A percentile compares a stretch with the other conserved stretches of the same genome.
Evolutionary conservation across 2,113 vertebrate genomes (phyloP).

Genomic region (Mugil cephalus): DNA sequence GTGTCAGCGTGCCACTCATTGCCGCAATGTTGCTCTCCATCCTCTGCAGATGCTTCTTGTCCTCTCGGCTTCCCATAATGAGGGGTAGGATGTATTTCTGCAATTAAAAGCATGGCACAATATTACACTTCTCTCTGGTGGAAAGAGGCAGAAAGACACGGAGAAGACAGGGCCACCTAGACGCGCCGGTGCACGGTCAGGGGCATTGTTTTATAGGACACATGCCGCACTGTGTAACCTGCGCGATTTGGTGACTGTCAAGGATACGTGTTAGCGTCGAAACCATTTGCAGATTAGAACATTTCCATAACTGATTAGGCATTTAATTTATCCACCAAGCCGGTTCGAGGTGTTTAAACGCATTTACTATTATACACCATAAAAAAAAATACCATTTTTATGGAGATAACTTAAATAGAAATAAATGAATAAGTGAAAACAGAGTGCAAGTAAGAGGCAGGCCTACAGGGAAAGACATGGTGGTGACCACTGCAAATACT

Average conservation of each 20-base stretch:
- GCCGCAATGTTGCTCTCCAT: constrained; percentile 94
- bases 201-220: constrained; percentile 62
- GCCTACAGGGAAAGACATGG: constrained; percentile 33
- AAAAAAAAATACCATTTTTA: not conserved
- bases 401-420: not conserved
- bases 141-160: constrained; percentile 65
- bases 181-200: constrained; percentile 49
- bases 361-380: not conserved
- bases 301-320: constrained; percentile 19
- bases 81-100: constrained; percentile 99
- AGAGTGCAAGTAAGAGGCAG: constrained; percentile 7
- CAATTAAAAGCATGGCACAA: constrained; percentile 86
- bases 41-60: constrained; percentile 98
- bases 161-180: constrained; percentile 51
- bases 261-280: constrained; percentile 13
- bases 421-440: not conserved
- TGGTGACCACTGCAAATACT: constrained; percentile 44
- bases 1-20: constrained; percentile 99
- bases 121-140: constrained; percentile 80
- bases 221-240: constrained; percentile 53
- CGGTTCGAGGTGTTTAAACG: too few relatives aligned
- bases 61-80: constrained; percentile 95
- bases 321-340: constrained; percentile 7
- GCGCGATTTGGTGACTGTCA: constrained; percentile 21
- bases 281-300: constrained; percentile 37